Evolutionary conservation across 1,140 invertebrate genomes (phyloP).

Genomic region (Lordiphosa clarofinis): DNA sequence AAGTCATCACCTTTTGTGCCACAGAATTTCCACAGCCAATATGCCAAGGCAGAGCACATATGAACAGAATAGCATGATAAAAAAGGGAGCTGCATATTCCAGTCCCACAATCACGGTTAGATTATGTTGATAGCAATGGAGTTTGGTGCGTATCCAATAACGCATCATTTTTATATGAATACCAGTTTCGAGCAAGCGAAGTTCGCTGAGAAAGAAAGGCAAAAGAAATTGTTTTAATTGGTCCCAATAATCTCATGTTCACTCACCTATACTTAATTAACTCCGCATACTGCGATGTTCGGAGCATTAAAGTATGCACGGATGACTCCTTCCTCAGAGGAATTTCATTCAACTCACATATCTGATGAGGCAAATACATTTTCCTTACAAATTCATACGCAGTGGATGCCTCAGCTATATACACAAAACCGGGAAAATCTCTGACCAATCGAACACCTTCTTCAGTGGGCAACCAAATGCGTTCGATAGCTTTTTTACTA

Average conservation of each 20-base stretch:
- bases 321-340: slow-evolving; percentile 42
- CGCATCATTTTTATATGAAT: slow-evolving; percentile 45
- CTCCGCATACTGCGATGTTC: slow-evolving; percentile 56
- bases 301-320: slow-evolving; percentile 27
- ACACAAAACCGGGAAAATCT: slow-evolving; percentile 59
- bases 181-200: slow-evolving; percentile 57
- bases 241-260: too few relatives aligned
- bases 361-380: slow-evolving; percentile 60
- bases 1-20: slow-evolving; percentile 27
- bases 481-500: slow-evolving; percentile 25
- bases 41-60: slow-evolving; percentile 46
- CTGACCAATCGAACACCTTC: slow-evolving; percentile 49
- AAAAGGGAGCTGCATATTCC: slow-evolving; percentile 53
- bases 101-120: slow-evolving; percentile 54
- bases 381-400: slow-evolving; percentile 55
- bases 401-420: slow-evolving; percentile 52
- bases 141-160: slow-evolving; percentile 49
- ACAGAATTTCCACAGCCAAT: slow-evolving; percentile 51
- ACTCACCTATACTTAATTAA: slow-evolving; percentile 46
- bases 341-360: slow-evolving; percentile 70
- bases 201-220: slow-evolving; percentile 23
- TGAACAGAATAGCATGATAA: slow-evolving; percentile 39
- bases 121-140: slow-evolving; percentile 61
- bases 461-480: slow-evolving; percentile 53
- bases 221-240: too few relatives aligned